A percentile compares a stretch with the other conserved stretches of the same genome.
These are phyloP conservation scores for Hyles lineata DNA, from an alignment of 2,888 invertebrate genomes.

Conservation along the genomic window DNA sequence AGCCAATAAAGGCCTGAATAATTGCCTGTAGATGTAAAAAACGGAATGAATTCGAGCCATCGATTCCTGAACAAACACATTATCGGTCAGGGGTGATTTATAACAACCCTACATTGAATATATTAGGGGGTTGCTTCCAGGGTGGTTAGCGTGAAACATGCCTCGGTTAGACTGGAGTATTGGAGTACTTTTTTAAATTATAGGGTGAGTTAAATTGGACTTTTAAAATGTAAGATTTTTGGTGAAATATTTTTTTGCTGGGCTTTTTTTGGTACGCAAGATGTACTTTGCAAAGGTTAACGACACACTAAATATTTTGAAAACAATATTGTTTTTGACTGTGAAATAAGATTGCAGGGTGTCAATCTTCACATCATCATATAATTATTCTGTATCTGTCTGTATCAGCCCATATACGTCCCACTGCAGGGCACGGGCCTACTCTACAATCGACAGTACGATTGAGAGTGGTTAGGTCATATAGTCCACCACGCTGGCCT, in stretches of 20 bases:
- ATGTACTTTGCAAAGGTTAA: no score
- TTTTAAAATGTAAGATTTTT: background rate
- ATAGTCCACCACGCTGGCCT: no score
- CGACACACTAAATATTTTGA: no score
- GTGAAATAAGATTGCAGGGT: no score
- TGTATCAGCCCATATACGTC: no score
- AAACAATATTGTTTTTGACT: no score
- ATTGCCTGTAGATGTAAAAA: slow-evolving; percentile 27
- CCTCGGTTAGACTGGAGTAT: background rate
- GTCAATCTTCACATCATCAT: no score
- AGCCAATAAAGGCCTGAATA: slow-evolving; percentile 22
- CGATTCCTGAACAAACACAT: slow-evolving; percentile 29
- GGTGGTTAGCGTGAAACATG: slow-evolving; percentile 6
- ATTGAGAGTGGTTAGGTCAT: no score
- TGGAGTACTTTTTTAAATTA: background rate
- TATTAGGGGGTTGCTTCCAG: slow-evolving; percentile 36
- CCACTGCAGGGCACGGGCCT: no score
- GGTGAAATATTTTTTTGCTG: background rate
- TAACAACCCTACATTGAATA: slow-evolving; percentile 40
- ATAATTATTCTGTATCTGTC: no score
- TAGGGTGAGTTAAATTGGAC: background rate
- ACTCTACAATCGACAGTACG: no score
- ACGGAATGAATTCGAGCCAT: slow-evolving; percentile 17
- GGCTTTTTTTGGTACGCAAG: no score
- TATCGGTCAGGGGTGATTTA: slow-evolving; percentile 40